Base-by-base conservation (phyloP, 2,888 invertebrate genomes). In the Pegoplata infirma region DNA sequence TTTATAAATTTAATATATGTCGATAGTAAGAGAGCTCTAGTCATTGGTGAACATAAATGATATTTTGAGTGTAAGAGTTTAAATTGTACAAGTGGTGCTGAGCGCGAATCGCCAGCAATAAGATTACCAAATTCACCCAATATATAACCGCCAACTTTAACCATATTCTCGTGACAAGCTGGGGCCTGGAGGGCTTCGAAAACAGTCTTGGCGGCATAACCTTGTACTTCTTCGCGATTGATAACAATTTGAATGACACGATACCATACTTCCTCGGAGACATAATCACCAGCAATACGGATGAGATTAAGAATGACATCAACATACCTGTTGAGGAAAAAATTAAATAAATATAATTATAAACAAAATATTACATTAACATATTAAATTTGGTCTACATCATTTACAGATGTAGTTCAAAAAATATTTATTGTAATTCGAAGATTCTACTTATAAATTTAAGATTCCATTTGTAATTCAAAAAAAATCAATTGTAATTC, bases 81-180 rank as follows among this genome's bases (percentile, higher is more conserved):
- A 91, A 99, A 99, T 90, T 99, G 99, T 81, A 99, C 97, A 86
- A 95, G 92, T 7, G 99, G 99, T 69, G 98, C 98, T 55, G 99
- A 99, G 74, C 99, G 92, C 78, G 97, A 96, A 90, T 99, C 99
- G 14, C 99, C 99, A 84, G 99, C 99, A 88, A 99, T 99, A 78
- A 99, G 92, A 91, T 99, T 99, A 66, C 99, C 99, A 91, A 99
- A 99, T 90, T 99, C 99, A 80, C 99, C 99, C 78, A 99, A 92
- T 85, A 99, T 99, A 86, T 99, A 99, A 66, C 99, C 99, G 78
- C 99, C 99, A 68, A 99, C 99, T 93, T 99, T 99, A 1, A 99
- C 99, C 99, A 99, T 99, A 90, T 99, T 99, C 90, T 99, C 99
- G 89, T 99, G 99, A 87, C 99, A 99, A 23, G 99, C 99, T 17